Evolutionary conservation across 2,113 vertebrate species (phyloP), one percentile per base, ranked within the genome.

Genomic region (Alectura lathami): DNA sequence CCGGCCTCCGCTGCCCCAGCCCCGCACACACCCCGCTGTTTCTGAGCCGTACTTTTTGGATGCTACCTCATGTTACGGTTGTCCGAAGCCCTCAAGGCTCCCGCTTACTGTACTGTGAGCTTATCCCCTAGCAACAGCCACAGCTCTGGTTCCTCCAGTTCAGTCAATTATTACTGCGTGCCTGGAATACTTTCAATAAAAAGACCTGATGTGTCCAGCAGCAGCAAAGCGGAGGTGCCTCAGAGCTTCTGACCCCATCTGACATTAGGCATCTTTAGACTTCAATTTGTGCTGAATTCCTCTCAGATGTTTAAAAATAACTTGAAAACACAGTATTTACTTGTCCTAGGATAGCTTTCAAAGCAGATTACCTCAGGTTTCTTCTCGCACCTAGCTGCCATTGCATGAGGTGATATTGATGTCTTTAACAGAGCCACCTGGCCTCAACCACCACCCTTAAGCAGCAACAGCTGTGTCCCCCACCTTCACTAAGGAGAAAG

Each of bases 81-180:
- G n/a, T n/a, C n/a, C n/a, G n/a, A n/a, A n/a, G n/a, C n/a, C n/a
- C n/a, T n/a, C n/a, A n/a, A n/a, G 47, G 29, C 30, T 91, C 48
- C 45, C 11, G 47, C 7, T 17, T 15, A 11, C 34, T 22, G 56
- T 20, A 45, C 45, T 3, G 18, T 2, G 40, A 82, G 38, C 56
- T 40, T 43, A 81, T 78, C 21, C 84, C 86, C 42, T 89, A 96
- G 89, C 81, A 92, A 89, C 91, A 76, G 50, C 50, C 86, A 10
- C 53, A 47, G 73, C 60, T 91, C 77, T 22, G 8, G 21, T 22
- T 87, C 48, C 89, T 72, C 40, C 62, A 10, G 20, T 23, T 83
- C 67, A 59, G 8, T 50, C 77, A 50, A 40, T 84, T 48, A 43
- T 60, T 82, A 36, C 56, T 84, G 27, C 9, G 1, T 82, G 40